Evolutionary conservation across 2,888 invertebrate genomes (phyloP).

Genomic region (Mesorhabditis sp.): DNA sequence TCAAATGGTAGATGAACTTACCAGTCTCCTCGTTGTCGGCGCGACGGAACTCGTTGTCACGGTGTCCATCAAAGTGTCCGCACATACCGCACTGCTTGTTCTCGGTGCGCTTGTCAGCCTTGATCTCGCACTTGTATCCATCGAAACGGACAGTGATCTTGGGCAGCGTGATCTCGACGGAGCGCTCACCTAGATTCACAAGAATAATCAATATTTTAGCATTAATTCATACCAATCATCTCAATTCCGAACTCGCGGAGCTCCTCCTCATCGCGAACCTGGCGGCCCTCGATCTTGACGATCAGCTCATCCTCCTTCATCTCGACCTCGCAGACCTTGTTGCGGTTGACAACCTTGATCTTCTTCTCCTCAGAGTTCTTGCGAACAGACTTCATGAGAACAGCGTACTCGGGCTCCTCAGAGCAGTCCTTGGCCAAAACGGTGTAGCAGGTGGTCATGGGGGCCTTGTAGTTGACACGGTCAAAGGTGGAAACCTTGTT

Average conservation of each 20-base stretch:
- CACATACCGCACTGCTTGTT: slow-evolving; percentile 54
- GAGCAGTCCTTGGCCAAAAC: slow-evolving; percentile 61
- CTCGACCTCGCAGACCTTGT: slow-evolving; percentile 18
- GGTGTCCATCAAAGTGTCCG: slow-evolving; percentile 48
- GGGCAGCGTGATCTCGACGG: slow-evolving; percentile 29
- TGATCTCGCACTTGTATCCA: slow-evolving; percentile 39
- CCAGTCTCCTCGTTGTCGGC: slow-evolving; percentile 21
- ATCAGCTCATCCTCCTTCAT: slow-evolving; percentile 13
- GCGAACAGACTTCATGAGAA: slow-evolving; percentile 54
- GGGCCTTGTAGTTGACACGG: slow-evolving; percentile 42
- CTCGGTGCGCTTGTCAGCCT: slow-evolving; percentile 22
- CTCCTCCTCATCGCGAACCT: slow-evolving; percentile 21
- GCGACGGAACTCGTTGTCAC: slow-evolving; percentile 30
- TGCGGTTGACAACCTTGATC: slow-evolving; percentile 20
- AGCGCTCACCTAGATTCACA: slow-evolving; percentile 16
- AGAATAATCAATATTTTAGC: slow-evolving; percentile 5
- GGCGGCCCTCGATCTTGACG: slow-evolving; percentile 31
- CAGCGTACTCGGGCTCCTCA: slow-evolving; percentile 55
- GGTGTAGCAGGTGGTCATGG: slow-evolving; percentile 57
- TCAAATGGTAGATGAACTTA: slow-evolving; percentile 1
- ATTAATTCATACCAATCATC: not conserved
- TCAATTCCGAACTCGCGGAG: slow-evolving; percentile 15
- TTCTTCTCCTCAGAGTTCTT: slow-evolving; percentile 35
- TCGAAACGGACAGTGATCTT: slow-evolving; percentile 46
- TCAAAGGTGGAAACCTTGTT: slow-evolving; percentile 54